These are phyloP conservation scores for Oriolus oriolus DNA, from an alignment of 2,113 vertebrate species.

Conservation along the genomic window DNA sequence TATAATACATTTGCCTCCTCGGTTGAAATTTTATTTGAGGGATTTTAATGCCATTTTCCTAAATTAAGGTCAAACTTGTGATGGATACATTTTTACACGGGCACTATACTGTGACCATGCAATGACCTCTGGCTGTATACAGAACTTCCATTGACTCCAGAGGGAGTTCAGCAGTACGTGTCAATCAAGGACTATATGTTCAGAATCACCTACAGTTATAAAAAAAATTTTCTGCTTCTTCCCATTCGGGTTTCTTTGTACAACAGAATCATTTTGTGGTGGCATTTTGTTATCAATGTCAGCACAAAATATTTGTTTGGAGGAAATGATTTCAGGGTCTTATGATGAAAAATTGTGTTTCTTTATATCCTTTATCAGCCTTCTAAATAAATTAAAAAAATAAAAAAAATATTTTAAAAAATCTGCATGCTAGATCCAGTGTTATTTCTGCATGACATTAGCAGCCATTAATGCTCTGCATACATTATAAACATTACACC, in stretches of 20 bases:
- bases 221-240: neutral
- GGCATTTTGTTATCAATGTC: neutral
- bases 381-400: neutral
- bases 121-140: slow-evolving; percentile 35
- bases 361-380: neutral
- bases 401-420: neutral
- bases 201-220: neutral
- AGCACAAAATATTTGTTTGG: neutral
- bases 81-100: neutral
- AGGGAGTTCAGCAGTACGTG: neutral
- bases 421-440: neutral
- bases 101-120: neutral
- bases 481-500: slow-evolving; percentile 68
- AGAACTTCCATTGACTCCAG: slow-evolving; percentile 26
- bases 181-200: slow-evolving; percentile 16
- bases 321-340: neutral
- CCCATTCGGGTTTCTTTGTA: neutral
- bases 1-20: neutral
- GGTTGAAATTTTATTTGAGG: neutral
- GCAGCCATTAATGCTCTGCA: slow-evolving; percentile 57
- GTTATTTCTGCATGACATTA: slow-evolving; percentile 64
- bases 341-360: neutral
- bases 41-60: neutral
- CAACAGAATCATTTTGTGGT: neutral
- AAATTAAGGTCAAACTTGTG: slow-evolving; percentile 8